Base-by-base conservation (phyloP, 1,140 invertebrate species). In the Drosophila jambulina region DNA sequence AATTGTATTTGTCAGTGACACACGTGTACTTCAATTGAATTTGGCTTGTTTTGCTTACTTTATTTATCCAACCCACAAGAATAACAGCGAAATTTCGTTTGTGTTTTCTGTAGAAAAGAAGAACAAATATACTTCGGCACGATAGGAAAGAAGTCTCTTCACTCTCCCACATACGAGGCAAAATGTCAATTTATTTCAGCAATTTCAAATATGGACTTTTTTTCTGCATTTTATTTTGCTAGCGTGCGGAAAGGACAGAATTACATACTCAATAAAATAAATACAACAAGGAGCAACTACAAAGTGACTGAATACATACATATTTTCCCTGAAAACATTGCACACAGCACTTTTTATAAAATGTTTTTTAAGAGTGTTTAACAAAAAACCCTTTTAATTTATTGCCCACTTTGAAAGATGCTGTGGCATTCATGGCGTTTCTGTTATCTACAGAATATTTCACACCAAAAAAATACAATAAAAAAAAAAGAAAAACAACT, bases 151-250 rank as follows among this genome's bases (percentile, higher is more conserved):
- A 58, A 51, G 25, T 51, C 34, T 9, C 29, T 46, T 23, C 53
- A 21, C 40, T 34, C 71, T 27, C 71, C 13, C 53, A 29, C 71
- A 48, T 7, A 43, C 62, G 23, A 32, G 29, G 46, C 62, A 32
- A 69, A 78, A 78, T 78, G 75, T 78, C 75, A 78, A 78, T 78
- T 78, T 78, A 69, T 78, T 78, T 77, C 48, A 36, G 43, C 40
- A 77, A 77, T 77, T 59, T 56, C 46, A 34, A 54, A 56, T 49
- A 56, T 32, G 54, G 13, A 36, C 32, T 12, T 69, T 56, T 27
- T 25, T 12, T 34, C 12, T 38, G 53, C n/a, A 29, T 25, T 76
- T 57, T 64, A 34, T 43, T 72, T 25, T 27, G 21, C 19, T 58
- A 23, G 53, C 62, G 43, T 23, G 67, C 45, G 42, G 67, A 48